phyloP scores from a whole-genome alignment of 2,888 invertebrate species.

The Chrysolina americana region DNA sequence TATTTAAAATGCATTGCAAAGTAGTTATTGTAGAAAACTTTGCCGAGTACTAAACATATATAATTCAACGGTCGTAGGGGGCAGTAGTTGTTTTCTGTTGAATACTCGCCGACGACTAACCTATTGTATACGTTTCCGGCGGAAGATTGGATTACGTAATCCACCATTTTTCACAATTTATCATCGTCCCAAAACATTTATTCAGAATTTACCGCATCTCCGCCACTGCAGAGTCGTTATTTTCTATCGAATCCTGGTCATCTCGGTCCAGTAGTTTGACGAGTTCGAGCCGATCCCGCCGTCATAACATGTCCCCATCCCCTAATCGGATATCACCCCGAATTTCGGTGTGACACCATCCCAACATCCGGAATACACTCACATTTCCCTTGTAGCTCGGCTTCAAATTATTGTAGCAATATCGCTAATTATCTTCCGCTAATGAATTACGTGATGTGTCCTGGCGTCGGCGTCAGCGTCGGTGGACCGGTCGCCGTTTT shows the following conservation, averaged over 20 bases:
- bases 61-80: too few species aligned
- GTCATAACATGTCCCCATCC: constrained; percentile 52
- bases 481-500: constrained; percentile 43
- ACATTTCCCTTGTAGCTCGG: constrained; percentile 44
- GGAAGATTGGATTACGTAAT: too few species aligned
- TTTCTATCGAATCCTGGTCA: constrained; percentile 48
- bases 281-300: constrained; percentile 49
- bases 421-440: constrained; percentile 55
- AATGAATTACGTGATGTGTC: constrained; percentile 56
- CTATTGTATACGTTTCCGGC: too few species aligned
- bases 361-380: constrained; percentile 46
- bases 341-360: constrained; percentile 53
- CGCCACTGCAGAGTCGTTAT: constrained; percentile 30
- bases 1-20: too few species aligned
- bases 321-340: constrained; percentile 55
- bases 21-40: too few species aligned
- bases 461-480: constrained; percentile 10
- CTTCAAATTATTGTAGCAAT: constrained; percentile 56
- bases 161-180: too few species aligned
- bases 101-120: too few species aligned
- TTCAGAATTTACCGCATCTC: background rate
- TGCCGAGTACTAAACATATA: too few species aligned
- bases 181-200: background rate
- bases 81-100: too few species aligned
- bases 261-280: constrained; percentile 56